A percentile compares a stretch with the other conserved stretches of the same genome.
These are phyloP conservation scores for Rutpela maculata DNA, from an alignment of 2,888 invertebrate species.

Conservation along the genomic window DNA sequence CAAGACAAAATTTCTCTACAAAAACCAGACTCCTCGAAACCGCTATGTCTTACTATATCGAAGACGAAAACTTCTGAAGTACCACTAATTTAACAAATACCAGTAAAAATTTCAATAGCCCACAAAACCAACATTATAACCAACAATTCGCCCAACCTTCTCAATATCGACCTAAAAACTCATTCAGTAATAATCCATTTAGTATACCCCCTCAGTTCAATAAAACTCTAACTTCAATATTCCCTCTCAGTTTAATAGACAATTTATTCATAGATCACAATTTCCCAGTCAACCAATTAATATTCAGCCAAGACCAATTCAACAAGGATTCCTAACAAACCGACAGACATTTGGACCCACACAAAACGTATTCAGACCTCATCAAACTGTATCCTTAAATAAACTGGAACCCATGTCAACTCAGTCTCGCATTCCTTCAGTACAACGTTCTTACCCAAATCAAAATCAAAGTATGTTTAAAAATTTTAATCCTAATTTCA, in stretches of 20 bases:
- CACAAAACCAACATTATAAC: not conserved
- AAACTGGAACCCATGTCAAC: not conserved
- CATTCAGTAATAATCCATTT: not conserved
- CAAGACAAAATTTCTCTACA: not conserved
- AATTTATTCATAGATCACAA: not conserved
- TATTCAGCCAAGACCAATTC: not conserved
- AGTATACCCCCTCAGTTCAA: no score
- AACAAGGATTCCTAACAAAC: slow-evolving; percentile 10
- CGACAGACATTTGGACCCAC: slow-evolving; percentile 2
- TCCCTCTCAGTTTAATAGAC: not conserved
- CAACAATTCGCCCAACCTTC: not conserved
- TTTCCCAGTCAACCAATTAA: slow-evolving; percentile 21
- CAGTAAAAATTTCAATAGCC: not conserved
- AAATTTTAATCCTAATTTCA: no score
- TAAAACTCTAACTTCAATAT: no score
- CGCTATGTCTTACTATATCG: not conserved
- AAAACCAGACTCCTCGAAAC: slow-evolving; percentile 13
- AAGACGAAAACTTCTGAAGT: slow-evolving; percentile 4
- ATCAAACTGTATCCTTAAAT: no score
- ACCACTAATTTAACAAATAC: not conserved
- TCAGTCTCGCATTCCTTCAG: not conserved
- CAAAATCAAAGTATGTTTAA: no score
- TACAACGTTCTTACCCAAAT: no score
- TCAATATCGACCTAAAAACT: no score
- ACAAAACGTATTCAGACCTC: not conserved